phyloP scores from a whole-genome alignment of 2,113 vertebrate species.

The Pelobates fuscus region DNA sequence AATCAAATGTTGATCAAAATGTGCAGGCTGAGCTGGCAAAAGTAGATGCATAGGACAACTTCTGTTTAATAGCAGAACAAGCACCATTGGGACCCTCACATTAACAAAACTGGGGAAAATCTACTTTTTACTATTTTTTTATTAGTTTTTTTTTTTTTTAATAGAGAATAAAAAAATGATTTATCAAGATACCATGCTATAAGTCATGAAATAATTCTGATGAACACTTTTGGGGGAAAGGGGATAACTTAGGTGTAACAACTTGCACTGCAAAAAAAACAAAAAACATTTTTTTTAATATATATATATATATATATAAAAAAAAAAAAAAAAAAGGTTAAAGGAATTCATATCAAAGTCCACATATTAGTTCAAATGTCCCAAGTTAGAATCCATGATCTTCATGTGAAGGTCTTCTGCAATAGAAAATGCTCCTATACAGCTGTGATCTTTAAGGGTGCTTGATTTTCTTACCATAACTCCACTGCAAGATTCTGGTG shows the following conservation, averaged over 20 bases:
- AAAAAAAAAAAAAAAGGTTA: conserved; percentile 70
- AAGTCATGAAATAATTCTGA: conserved; percentile 78
- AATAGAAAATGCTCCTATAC: conserved; percentile 95
- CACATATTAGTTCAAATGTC: conserved; percentile 84
- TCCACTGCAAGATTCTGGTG: conserved; percentile 90
- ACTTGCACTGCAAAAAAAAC: conserved; percentile 72
- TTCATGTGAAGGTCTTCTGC: conserved; percentile 83
- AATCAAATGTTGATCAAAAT: conserved; percentile 45
- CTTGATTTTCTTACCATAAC: conserved; percentile 93
- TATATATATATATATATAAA: no score
- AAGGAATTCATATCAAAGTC: conserved; percentile 85
- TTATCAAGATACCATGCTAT: conserved; percentile 79
- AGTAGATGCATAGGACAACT: background rate
- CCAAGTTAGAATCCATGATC: conserved; percentile 83
- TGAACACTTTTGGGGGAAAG: conserved; percentile 77
- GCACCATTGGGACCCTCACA: conserved; percentile 74
- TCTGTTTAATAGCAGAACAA: conserved; percentile 26
- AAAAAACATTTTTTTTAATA: conserved; percentile 58
- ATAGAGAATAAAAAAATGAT: conserved; percentile 73
- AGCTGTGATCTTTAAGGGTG: conserved; percentile 82
- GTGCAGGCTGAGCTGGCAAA: conserved; percentile 20
- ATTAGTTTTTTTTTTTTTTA: conserved; percentile 68
- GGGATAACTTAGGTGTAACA: conserved; percentile 82
- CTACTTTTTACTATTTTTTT: conserved; percentile 82
- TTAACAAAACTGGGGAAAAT: conserved; percentile 70